phyloP scores from a whole-genome alignment of 2,888 invertebrate genomes.

The Amaurobius ferox region DNA sequence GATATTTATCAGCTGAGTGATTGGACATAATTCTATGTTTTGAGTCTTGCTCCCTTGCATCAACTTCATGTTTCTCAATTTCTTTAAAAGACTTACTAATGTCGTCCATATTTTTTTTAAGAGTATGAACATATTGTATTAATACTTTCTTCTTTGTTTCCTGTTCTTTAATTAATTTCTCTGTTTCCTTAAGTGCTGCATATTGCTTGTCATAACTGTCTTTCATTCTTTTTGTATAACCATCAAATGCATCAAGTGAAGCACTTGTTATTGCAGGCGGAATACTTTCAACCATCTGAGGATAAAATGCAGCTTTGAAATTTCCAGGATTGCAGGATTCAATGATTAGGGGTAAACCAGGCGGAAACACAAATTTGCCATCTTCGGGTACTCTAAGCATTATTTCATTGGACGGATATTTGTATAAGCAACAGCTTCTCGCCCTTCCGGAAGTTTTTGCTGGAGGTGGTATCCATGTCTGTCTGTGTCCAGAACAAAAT shows the following conservation, averaged over 20 bases:
- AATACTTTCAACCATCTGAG: background rate
- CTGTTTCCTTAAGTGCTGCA: constrained; percentile 3
- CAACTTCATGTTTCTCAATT: constrained; percentile 13
- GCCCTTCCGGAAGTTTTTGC: background rate
- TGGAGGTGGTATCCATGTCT: constrained; percentile 42
- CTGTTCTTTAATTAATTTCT: background rate
- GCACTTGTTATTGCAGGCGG: background rate
- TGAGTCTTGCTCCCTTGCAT: background rate
- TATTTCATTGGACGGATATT: constrained; percentile 27
- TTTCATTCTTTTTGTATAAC: background rate
- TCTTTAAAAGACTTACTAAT: constrained; percentile 12
- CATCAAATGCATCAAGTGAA: background rate
- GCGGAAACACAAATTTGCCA: background rate
- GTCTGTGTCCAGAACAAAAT: background rate
- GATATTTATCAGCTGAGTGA: too few species aligned
- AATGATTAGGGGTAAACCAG: constrained; percentile 13
- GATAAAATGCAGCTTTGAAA: constrained; percentile 19
- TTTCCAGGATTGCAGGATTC: background rate
- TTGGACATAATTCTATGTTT: background rate
- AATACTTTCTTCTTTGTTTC: constrained; percentile 15
- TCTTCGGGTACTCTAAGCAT: constrained; percentile 16
- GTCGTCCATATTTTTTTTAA: constrained; percentile 36
- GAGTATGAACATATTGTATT: background rate
- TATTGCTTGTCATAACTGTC: constrained; percentile 12
- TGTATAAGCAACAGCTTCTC: constrained; percentile 9